Conservation (phyloP, 2,888 invertebrate genomes). For the Schizotus pectinicornis region DNA sequence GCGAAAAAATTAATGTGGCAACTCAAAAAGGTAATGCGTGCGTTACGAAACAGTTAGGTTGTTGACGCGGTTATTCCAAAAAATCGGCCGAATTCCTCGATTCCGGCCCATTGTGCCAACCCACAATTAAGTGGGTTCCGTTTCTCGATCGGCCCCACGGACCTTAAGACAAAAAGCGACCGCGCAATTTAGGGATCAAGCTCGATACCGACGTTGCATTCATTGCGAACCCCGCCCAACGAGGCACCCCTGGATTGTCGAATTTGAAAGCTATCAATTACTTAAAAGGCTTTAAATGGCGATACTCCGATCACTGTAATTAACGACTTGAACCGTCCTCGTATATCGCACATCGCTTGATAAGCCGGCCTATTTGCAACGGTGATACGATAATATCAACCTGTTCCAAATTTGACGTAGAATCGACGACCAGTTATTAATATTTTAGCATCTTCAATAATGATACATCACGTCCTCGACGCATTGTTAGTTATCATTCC, state of each 20-base stretch:
- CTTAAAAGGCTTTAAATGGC: conserved; percentile 35
- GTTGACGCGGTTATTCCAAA: no score
- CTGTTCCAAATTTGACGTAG: conserved; percentile 20
- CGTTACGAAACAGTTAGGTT: no score
- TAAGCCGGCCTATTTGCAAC: conserved; percentile 21
- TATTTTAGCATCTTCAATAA: conserved; percentile 24
- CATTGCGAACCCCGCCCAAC: conserved; percentile 8
- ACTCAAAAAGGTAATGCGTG: no score
- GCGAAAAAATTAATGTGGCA: no score
- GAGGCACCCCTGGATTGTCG: conserved; percentile 22
- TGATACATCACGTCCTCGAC: conserved; percentile 19
- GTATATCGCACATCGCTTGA: conserved; percentile 12
- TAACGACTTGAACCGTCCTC: conserved; percentile 17
- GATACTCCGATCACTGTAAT: conserved; percentile 33
- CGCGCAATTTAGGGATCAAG: conserved; percentile 22
- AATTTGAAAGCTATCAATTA: conserved; percentile 35
- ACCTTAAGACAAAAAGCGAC: conserved; percentile 8
- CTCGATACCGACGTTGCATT: conserved; percentile 2
- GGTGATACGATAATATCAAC: conserved; percentile 33
- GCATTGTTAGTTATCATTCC: conserved; percentile 6
- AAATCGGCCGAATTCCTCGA: no score
- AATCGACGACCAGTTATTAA: conserved; percentile 24
- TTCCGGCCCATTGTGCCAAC: no score
- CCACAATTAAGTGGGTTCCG: no score
- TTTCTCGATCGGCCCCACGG: no score